phyloP scores from a whole-genome alignment of 2,888 invertebrate species.

The Mythimna loreyi region DNA sequence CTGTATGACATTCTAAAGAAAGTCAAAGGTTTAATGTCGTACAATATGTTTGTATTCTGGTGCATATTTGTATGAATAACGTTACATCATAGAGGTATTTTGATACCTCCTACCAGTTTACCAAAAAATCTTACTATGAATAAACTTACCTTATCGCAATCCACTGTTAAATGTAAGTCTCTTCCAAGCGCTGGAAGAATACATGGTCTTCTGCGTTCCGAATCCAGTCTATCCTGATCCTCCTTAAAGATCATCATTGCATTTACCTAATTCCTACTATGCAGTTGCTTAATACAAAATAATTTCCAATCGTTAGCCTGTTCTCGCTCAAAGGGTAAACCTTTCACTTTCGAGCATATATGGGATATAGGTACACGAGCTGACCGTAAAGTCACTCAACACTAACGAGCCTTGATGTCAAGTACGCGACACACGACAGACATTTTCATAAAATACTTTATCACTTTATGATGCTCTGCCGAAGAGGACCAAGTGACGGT shows the following conservation, averaged over 20 bases:
- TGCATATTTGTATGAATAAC: not conserved
- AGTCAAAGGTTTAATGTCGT: not conserved
- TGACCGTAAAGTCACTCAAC: slow-evolving; percentile 64
- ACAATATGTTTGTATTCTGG: not conserved
- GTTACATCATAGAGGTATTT: not conserved
- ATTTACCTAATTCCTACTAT: not conserved
- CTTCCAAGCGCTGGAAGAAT: not conserved
- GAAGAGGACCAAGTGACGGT: slow-evolving; percentile 60
- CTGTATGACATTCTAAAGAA: slow-evolving; percentile 8
- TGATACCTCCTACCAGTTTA: not conserved
- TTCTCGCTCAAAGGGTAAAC: slow-evolving; percentile 38
- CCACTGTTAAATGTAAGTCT: not conserved
- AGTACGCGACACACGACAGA: slow-evolving; percentile 58
- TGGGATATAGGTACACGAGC: slow-evolving; percentile 51
- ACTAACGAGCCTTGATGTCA: slow-evolving; percentile 66
- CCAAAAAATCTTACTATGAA: not conserved
- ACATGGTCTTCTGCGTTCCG: not conserved
- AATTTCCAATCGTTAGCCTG: slow-evolving; percentile 26
- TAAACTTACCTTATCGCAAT: not conserved
- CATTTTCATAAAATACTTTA: slow-evolving; percentile 67
- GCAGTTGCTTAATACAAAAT: slow-evolving; percentile 27
- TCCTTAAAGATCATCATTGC: not conserved
- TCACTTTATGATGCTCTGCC: slow-evolving; percentile 37
- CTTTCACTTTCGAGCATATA: slow-evolving; percentile 51
- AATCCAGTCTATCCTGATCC: not conserved